These are phyloP conservation scores for Neodiprion lecontei DNA, from an alignment of 1,140 invertebrate species.

Conservation along the genomic window DNA sequence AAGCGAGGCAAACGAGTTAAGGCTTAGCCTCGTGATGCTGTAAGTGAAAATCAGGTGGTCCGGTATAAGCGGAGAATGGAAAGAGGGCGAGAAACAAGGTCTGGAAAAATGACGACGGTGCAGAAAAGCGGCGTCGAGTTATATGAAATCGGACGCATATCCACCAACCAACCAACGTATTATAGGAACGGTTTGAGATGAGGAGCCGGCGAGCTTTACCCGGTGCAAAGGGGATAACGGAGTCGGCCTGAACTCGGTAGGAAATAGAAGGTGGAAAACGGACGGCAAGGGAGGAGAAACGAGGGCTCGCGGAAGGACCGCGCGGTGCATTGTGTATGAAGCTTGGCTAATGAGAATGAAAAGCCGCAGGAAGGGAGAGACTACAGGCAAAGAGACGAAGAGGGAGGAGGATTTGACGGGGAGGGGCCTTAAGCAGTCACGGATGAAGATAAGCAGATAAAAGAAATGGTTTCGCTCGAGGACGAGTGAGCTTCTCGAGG, in stretches of 20 bases:
- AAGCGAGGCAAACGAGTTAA: slow-evolving; percentile 18
- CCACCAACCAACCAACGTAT: background rate
- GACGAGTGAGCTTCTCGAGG: background rate
- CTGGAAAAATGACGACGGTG: slow-evolving; percentile 37
- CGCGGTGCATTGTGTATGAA: slow-evolving; percentile 38
- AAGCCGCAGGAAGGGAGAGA: slow-evolving; percentile 27
- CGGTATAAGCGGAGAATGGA: background rate
- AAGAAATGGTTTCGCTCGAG: slow-evolving; percentile 20
- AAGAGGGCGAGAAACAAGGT: slow-evolving; percentile 15
- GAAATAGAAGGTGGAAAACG: no score
- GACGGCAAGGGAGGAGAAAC: slow-evolving; percentile 2
- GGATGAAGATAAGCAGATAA: slow-evolving; percentile 35
- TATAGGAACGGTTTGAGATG: background rate
- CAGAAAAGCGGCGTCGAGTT: slow-evolving; percentile 41
- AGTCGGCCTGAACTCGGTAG: background rate
- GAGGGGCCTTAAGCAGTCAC: slow-evolving; percentile 18
- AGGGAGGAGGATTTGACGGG: slow-evolving; percentile 10
- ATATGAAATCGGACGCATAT: no score
- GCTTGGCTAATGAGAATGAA: slow-evolving; percentile 46
- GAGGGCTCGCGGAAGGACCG: background rate
- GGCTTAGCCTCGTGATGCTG: slow-evolving; percentile 24
- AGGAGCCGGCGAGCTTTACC: background rate
- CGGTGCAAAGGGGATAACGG: background rate
- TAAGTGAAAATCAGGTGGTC: background rate
- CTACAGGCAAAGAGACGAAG: slow-evolving; percentile 18